These are phyloP conservation scores for Stenurella melanura DNA, from an alignment of 2,888 invertebrate species.

Conservation along the genomic window DNA sequence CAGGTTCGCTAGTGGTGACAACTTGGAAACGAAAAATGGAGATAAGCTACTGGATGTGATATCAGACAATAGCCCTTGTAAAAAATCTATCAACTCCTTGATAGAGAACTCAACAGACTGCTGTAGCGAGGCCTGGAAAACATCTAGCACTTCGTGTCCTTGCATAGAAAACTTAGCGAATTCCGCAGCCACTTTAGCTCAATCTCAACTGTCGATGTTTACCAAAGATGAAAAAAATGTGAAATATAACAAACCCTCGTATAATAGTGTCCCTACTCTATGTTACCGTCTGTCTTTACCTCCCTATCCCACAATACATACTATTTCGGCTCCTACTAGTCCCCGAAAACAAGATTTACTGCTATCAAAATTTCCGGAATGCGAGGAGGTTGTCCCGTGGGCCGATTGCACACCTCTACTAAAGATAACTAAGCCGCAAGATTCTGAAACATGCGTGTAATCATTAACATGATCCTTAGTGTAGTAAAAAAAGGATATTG, in stretches of 20 bases:
- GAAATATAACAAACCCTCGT: constrained; percentile 57
- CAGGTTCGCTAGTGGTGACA: constrained; percentile 62
- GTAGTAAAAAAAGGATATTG: too few relatives aligned
- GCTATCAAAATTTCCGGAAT: constrained; percentile 62
- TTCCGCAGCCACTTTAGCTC: constrained; percentile 68
- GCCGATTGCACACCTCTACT: constrained; percentile 69
- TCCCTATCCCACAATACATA: constrained; percentile 57
- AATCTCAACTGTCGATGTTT: constrained; percentile 68
- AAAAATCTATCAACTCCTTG: constrained; percentile 74
- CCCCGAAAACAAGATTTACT: constrained; percentile 63
- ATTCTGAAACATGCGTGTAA: constrained; percentile 51
- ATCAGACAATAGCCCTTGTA: constrained; percentile 77
- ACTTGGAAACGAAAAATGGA: constrained; percentile 72
- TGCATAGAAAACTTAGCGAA: constrained; percentile 79
- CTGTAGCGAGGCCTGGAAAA: constrained; percentile 71
- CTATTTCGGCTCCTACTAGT: constrained; percentile 69
- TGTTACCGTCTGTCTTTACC: constrained; percentile 65
- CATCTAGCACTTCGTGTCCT: constrained; percentile 82
- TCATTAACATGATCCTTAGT: too few relatives aligned
- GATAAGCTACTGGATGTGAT: constrained; percentile 76
- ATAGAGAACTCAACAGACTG: constrained; percentile 75
- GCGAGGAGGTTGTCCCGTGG: constrained; percentile 65
- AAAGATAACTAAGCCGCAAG: constrained; percentile 66
- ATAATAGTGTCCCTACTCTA: constrained; percentile 68
- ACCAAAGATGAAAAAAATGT: constrained; percentile 53